Evolutionary conservation across 2,113 vertebrate genomes (phyloP).

Genomic region (Mugil cephalus): DNA sequence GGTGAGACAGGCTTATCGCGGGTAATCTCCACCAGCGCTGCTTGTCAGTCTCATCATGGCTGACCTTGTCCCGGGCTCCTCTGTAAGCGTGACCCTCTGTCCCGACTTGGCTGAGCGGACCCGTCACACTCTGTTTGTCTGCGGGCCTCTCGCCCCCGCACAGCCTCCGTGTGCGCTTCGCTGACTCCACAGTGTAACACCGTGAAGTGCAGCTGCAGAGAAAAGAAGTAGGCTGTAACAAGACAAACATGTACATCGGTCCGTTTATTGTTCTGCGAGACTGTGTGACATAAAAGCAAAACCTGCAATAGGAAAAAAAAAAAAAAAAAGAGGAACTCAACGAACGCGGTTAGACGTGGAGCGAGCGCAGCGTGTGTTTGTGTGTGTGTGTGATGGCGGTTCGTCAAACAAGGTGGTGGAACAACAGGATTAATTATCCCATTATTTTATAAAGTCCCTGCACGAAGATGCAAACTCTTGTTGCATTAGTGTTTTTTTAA

Average conservation of each 20-base stretch:
- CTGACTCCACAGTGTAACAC: slow-evolving; percentile 13
- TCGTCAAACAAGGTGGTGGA: not conserved
- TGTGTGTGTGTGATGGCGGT: not conserved
- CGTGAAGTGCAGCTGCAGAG: slow-evolving; percentile 6
- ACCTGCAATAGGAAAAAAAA: too few species aligned
- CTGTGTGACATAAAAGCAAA: not conserved
- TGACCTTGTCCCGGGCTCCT: slow-evolving; percentile 66
- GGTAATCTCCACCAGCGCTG: slow-evolving; percentile 54
- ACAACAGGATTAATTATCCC: not conserved
- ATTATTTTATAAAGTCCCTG: too few species aligned
- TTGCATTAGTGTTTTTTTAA: too few species aligned
- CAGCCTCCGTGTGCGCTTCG: slow-evolving; percentile 24
- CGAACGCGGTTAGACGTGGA: not conserved
- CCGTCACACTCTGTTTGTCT: slow-evolving; percentile 58
- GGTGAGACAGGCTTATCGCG: slow-evolving; percentile 49
- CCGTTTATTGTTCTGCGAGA: not conserved
- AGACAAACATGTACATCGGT: not conserved
- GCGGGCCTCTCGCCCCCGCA: not conserved
- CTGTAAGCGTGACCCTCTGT: slow-evolving; percentile 53
- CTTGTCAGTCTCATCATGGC: slow-evolving; percentile 60
- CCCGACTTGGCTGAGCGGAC: slow-evolving; percentile 48
- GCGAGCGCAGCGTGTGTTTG: not conserved
- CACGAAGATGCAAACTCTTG: too few species aligned
- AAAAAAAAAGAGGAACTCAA: not conserved
- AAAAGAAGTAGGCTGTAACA: slow-evolving; percentile 17